These are phyloP conservation scores for Fistularia commersonii DNA, from an alignment of 2,797 vertebrate genomes.

Conservation along the genomic window DNA sequence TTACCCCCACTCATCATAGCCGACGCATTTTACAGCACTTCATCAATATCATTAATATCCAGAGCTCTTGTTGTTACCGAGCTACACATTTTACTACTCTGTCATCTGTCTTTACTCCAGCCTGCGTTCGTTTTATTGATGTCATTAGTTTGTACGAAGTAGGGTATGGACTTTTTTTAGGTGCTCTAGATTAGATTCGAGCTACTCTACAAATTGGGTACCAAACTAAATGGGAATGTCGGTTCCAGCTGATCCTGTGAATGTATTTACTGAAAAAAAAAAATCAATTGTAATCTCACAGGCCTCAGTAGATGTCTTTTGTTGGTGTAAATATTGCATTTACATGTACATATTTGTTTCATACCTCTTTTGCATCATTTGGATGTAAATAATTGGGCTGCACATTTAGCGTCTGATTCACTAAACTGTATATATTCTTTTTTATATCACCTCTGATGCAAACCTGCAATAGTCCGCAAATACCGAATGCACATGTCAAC, in stretches of 20 bases:
- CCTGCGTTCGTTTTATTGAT: constrained; percentile 57
- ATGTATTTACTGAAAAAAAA: constrained; percentile 14
- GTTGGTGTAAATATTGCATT: constrained; percentile 65
- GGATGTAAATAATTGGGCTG: constrained; percentile 50
- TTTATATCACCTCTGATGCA: constrained; percentile 35
- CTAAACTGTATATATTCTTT: constrained; percentile 41
- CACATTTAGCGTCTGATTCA: constrained; percentile 36
- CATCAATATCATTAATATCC: constrained; percentile 21
- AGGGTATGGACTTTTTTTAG: constrained; percentile 41
- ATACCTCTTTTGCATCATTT: constrained; percentile 57
- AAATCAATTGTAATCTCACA: constrained; percentile 24
- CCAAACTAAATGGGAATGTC: constrained; percentile 9
- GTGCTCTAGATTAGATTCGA: constrained; percentile 50
- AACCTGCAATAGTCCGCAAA: too few relatives aligned
- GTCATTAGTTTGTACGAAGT: constrained; percentile 50
- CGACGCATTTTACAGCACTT: constrained; percentile 13
- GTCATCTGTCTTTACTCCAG: constrained; percentile 54
- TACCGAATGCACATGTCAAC: constrained; percentile 31
- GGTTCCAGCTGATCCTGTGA: constrained; percentile 19
- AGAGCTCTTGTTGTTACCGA: constrained; percentile 8
- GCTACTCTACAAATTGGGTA: constrained; percentile 37
- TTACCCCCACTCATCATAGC: constrained; percentile 29
- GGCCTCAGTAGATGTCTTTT: constrained; percentile 24
- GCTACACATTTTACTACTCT: constrained; percentile 23
- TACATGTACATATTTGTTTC: constrained; percentile 65